A percentile compares a stretch with the other conserved stretches of the same genome.
phyloP scores from a whole-genome alignment of 37 sponge, comb jelly and placozoan genomes.

The Beroe forskalii region DNA sequence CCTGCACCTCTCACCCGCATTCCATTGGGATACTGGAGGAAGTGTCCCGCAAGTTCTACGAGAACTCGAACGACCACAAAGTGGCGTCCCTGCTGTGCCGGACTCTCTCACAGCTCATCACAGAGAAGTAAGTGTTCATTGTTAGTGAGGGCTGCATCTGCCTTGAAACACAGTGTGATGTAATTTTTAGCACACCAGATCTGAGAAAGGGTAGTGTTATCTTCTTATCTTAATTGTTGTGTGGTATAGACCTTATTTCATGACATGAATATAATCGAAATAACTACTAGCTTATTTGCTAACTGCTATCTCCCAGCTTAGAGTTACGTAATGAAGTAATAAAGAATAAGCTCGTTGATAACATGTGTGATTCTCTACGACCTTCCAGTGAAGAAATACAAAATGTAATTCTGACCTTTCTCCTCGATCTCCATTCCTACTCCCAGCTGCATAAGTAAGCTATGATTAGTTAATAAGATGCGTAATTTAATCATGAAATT shows the following conservation, averaged over 20 bases:
- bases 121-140: not conserved
- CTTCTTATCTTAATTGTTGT: too few species aligned
- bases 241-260: too few species aligned
- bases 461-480: too few species aligned
- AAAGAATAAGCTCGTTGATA: slow-evolving; percentile 40
- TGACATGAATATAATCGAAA: too few species aligned
- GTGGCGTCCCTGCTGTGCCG: not conserved
- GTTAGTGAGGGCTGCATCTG: not conserved
- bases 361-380: slow-evolving; percentile 52
- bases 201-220: too few species aligned
- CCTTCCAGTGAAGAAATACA: slow-evolving; percentile 33
- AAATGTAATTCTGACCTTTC: slow-evolving; percentile 41
- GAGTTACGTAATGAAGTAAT: slow-evolving; percentile 18
- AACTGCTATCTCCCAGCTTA: not conserved
- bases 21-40: slow-evolving; percentile 28
- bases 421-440: slow-evolving; percentile 4
- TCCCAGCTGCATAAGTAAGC: slow-evolving; percentile 11
- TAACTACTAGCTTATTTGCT: too few species aligned
- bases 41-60: slow-evolving; percentile 42
- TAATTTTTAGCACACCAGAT: too few species aligned
- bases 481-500: too few species aligned
- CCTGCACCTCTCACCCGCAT: not conserved
- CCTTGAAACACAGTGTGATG: too few species aligned
- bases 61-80: slow-evolving; percentile 43
- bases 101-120: slow-evolving; percentile 11